Conservation (phyloP, 1,140 invertebrate species). For the Phymorhynchus buccinoides region DNA sequence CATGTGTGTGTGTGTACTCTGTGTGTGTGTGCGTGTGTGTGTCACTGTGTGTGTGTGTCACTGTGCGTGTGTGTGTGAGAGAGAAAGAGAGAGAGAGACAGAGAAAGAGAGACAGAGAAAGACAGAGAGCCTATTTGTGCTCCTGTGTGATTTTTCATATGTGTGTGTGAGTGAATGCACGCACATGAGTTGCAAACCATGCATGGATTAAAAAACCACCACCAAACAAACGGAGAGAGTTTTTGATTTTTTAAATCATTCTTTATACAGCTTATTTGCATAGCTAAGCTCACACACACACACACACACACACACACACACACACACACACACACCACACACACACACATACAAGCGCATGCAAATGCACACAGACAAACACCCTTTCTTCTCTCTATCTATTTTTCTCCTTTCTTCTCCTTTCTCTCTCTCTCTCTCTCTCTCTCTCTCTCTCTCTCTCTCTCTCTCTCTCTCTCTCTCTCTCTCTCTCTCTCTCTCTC, state of each 20-base stretch:
- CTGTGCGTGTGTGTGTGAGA: no score
- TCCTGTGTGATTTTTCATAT: neutral
- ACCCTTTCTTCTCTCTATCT: no score
- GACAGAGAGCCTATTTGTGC: neutral
- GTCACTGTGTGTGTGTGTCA: neutral
- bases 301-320: neutral
- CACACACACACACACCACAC: neutral
- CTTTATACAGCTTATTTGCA: no score
- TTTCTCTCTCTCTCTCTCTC: conserved; percentile 33
- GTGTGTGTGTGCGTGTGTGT: neutral
- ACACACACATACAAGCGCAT: neutral
- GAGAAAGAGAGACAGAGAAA: neutral
- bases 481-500: conserved; percentile 31
- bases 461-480: conserved; percentile 3
- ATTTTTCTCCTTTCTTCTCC: no score
- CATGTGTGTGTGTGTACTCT: no score
- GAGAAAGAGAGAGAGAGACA: neutral
- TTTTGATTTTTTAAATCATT: no score
- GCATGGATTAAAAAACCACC: neutral
- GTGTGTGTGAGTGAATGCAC: conserved; percentile 4
- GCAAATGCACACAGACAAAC: neutral
- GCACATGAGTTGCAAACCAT: neutral
- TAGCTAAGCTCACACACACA: neutral
- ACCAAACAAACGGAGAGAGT: no score
- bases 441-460: conserved; percentile 31